Evolutionary conservation across 2,888 invertebrate species (phyloP), one percentile per base, ranked within the genome.

Genomic region (Drosophila austrosaltans): DNA sequence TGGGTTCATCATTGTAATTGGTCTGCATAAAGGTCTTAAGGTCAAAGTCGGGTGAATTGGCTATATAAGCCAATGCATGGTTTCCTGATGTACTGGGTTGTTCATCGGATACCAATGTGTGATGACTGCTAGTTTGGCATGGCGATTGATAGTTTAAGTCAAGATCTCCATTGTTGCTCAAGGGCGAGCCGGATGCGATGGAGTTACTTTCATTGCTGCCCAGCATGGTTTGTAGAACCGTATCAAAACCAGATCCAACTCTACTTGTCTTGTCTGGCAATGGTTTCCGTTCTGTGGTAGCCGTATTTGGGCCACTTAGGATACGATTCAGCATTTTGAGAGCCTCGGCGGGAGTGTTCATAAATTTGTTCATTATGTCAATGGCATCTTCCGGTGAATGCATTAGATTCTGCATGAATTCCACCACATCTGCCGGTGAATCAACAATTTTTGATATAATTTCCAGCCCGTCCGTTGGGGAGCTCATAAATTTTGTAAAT

Each of bases 401-500:
- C 92, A 92, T 92, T 36, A 93, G 82, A 72, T 93, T 92, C 63
- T 90, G 90, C 68, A 92, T 91, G 66, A 93, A 93, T 68, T 91
- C 88, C 6, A 93, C 81, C n/a, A 93, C 92, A 69, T 93, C 93
- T 48, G 91, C 88, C 4, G 93, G 93, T 3, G 92, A 92, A 69
- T 91, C 92, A 39, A 92, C 92, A 68, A 93, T 87, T 81, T 93
- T 92, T 3, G 92, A 91, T 63, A 93, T 92, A 20, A 93, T 92
- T 81, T 93, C 92, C 36, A 93, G 84, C n/a, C 92, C 91, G 77
- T 93, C 92, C n/a, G 91, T 92, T 8, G 93, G 93, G 3, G 92
- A 92, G 66, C 92, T 91, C 92, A 93, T 92, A 66, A 93, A 92
- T 81, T 93, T 92, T 1, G 92, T 92, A 66, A 93, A 93, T 79